A percentile compares a stretch with the other conserved stretches of the same genome.
Evolutionary conservation across 2,113 vertebrate genomes (phyloP).

Genomic region (Erinaceus europaeus): DNA sequence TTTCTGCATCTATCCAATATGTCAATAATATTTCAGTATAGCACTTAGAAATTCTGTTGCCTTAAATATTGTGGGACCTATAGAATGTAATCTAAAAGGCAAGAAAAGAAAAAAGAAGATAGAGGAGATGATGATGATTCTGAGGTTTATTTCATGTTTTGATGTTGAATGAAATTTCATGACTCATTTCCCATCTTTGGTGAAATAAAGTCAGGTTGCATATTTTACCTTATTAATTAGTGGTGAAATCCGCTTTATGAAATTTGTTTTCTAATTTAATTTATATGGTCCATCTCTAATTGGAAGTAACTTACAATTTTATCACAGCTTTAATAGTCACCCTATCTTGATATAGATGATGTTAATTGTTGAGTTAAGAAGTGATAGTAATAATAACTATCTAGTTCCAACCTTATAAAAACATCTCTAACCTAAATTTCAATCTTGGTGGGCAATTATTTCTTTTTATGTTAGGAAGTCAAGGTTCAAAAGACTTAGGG

Average conservation of each 20-base stretch:
- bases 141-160: not conserved
- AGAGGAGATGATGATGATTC: not conserved
- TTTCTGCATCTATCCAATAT: not conserved
- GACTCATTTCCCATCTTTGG: not conserved
- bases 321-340: not conserved
- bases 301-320: not conserved
- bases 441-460: not conserved
- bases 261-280: slow-evolving; percentile 1
- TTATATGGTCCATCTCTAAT: not conserved
- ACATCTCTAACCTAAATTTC: not conserved
- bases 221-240: not conserved
- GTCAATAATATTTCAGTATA: not conserved
- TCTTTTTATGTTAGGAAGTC: not conserved
- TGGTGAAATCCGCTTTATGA: not conserved
- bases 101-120: not conserved
- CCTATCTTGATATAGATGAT: not conserved
- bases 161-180: not conserved
- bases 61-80: not conserved
- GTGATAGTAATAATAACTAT: not conserved
- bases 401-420: not conserved
- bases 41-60: not conserved
- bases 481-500: not conserved
- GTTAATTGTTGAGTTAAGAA: not conserved
- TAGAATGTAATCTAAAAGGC: not conserved
- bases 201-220: not conserved